Evolutionary conservation across 1,140 invertebrate genomes (phyloP).

Genomic region (Pogonomyrmex californicus): DNA sequence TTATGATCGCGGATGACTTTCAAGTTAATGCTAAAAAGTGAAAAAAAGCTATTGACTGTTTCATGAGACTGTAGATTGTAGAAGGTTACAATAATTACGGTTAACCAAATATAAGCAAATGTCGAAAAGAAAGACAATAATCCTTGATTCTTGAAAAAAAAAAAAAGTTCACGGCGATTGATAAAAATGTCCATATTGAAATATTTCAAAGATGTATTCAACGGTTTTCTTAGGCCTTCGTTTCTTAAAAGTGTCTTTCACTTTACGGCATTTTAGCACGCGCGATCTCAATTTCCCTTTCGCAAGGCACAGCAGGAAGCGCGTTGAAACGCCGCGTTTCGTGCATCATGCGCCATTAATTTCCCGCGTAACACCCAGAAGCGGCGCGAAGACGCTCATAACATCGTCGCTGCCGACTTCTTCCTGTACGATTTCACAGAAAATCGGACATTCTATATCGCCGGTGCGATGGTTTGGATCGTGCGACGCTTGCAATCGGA

Average conservation of each 20-base stretch:
- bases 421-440: conserved; percentile 4
- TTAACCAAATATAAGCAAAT: background rate
- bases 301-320: conserved; percentile 39
- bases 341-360: conserved; percentile 53
- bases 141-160: background rate
- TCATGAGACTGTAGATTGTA: background rate
- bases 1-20: conserved; percentile 19
- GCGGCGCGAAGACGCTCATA: conserved; percentile 20
- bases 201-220: background rate
- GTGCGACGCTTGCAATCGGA: conserved; percentile 35
- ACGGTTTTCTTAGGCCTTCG: background rate
- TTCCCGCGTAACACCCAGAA: conserved; percentile 39
- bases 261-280: conserved; percentile 36
- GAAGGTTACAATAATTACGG: background rate
- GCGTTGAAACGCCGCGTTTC: conserved; percentile 11
- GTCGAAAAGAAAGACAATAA: background rate
- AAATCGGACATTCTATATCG: conserved; percentile 40
- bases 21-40: conserved; percentile 6
- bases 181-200: background rate
- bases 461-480: background rate
- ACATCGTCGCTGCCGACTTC: conserved; percentile 24
- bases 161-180: background rate
- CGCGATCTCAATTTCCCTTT: conserved; percentile 53
- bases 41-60: conserved; percentile 8
- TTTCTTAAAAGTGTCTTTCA: conserved; percentile 36